These are phyloP conservation scores for Tetramorium simillimum DNA, from an alignment of 1,140 invertebrate genomes.

Conservation along the genomic window DNA sequence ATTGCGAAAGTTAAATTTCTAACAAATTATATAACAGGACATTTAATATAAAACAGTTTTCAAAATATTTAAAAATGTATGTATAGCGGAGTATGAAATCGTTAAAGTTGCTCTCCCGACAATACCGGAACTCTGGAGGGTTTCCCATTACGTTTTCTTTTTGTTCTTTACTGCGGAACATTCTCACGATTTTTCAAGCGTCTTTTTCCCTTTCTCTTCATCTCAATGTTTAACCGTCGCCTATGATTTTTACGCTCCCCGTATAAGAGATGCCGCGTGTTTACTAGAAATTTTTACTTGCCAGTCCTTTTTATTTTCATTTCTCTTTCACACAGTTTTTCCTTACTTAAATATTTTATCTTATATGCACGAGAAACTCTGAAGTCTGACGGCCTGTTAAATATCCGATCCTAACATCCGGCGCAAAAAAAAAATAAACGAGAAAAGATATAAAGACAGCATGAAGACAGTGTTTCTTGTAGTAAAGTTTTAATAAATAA, in stretches of 20 bases:
- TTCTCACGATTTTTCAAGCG: constrained; percentile 15
- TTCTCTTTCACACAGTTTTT: constrained; percentile 13
- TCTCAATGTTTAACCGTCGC: constrained; percentile 30
- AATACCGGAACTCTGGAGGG: neutral
- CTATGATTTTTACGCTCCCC: constrained; percentile 22
- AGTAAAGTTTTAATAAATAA: constrained; percentile 34
- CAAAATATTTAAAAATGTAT: neutral
- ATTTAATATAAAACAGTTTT: neutral
- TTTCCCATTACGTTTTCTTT: constrained; percentile 6
- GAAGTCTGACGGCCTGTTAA: constrained; percentile 28
- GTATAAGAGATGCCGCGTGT: constrained; percentile 17
- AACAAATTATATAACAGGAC: neutral
- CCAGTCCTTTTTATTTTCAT: constrained; percentile 26
- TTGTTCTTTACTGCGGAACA: neutral
- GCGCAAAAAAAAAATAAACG: neutral
- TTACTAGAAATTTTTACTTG: constrained; percentile 45
- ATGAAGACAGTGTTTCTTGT: constrained; percentile 5
- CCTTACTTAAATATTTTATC: constrained; percentile 53
- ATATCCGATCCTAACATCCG: constrained; percentile 15
- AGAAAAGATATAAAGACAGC: neutral
- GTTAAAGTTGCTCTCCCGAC: neutral
- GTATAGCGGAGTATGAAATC: neutral
- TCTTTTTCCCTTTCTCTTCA: neutral
- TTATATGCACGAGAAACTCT: constrained; percentile 15
- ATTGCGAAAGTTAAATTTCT: neutral